Evolutionary conservation across 30 jellyfish, hydroid and myxozoan genomes (phyloP).

Genomic region (Pelagia noctiluca): DNA sequence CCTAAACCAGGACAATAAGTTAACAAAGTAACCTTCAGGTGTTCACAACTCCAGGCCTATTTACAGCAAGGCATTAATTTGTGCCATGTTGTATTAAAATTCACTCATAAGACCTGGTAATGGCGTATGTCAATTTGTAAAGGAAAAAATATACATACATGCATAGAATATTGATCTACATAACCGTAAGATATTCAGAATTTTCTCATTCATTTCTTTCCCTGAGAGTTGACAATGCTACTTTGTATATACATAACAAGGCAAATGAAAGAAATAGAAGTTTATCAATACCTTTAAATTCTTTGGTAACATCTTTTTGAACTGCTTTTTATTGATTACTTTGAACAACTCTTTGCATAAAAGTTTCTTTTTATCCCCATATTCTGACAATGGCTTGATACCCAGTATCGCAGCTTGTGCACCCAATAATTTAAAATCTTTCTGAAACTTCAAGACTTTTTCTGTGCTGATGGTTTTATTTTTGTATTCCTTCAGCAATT

Average conservation of each 20-base stretch:
- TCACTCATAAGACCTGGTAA: too few species aligned
- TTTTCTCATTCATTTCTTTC: too few species aligned
- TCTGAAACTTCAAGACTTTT: background rate
- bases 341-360: slow-evolving; percentile 75
- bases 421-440: slow-evolving; percentile 30
- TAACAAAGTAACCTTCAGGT: too few species aligned
- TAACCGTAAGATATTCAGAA: too few species aligned
- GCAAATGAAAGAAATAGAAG: background rate
- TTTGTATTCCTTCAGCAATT: slow-evolving; percentile 32
- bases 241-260: background rate
- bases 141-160: too few species aligned
- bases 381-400: slow-evolving; percentile 63
- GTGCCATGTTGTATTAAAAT: too few species aligned
- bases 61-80: too few species aligned
- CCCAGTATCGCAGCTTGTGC: slow-evolving; percentile 4
- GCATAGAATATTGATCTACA: too few species aligned
- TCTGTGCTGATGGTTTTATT: background rate
- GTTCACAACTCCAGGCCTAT: too few species aligned
- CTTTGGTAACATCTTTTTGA: slow-evolving; percentile 84
- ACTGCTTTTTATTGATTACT: slow-evolving; percentile 80
- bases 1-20: too few species aligned
- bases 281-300: slow-evolving; percentile 61
- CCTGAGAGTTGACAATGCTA: too few species aligned
- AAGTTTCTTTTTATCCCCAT: slow-evolving; percentile 48
- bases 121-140: too few species aligned